phyloP scores from a whole-genome alignment of 2,888 invertebrate genomes.

The Xestia c-nigrum region DNA sequence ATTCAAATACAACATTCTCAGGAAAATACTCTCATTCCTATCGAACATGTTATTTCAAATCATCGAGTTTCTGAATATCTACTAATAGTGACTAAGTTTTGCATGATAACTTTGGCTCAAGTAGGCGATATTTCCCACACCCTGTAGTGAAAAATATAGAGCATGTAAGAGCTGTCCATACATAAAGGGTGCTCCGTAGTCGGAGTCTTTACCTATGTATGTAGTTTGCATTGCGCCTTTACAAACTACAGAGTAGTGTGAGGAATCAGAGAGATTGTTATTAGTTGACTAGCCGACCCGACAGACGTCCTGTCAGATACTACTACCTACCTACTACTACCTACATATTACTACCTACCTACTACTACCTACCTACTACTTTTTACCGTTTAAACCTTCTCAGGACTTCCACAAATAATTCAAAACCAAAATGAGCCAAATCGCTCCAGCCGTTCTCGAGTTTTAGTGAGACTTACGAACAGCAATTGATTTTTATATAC shows the following conservation, averaged over 20 bases:
- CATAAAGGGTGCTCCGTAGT: slow-evolving; percentile 57
- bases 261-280: slow-evolving; percentile 28
- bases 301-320: too few species aligned
- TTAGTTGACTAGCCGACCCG: too few species aligned
- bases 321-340: too few species aligned
- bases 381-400: too few species aligned
- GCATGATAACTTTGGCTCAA: slow-evolving; percentile 19
- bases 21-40: background rate
- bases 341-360: too few species aligned
- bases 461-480: too few species aligned
- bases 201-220: slow-evolving; percentile 62
- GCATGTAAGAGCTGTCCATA: slow-evolving; percentile 44
- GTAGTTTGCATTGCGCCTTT: slow-evolving; percentile 67
- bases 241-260: slow-evolving; percentile 41
- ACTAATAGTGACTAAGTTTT: background rate
- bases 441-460: too few species aligned
- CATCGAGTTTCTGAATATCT: background rate
- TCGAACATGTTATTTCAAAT: background rate
- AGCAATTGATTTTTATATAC: too few species aligned
- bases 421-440: too few species aligned
- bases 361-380: too few species aligned
- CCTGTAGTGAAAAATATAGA: slow-evolving; percentile 49
- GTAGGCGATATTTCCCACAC: slow-evolving; percentile 31
- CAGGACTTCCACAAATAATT: too few species aligned
- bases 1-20: background rate